phyloP scores from a whole-genome alignment of 2,888 invertebrate species.

The Gnatocerus cornutus region DNA sequence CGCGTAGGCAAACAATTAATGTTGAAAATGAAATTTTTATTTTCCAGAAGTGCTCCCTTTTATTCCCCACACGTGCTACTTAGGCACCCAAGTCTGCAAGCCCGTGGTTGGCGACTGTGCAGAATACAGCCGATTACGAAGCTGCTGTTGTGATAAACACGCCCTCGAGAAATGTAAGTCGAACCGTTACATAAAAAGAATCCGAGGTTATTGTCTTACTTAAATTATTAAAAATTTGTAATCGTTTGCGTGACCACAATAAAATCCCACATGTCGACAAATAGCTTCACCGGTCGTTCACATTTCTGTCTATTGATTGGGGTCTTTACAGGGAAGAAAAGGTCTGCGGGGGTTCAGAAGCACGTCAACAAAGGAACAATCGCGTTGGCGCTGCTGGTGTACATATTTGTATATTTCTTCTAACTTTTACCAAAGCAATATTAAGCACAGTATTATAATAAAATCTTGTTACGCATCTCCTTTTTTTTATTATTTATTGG shows the following conservation, averaged over 20 bases:
- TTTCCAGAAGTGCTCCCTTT: constrained; percentile 78
- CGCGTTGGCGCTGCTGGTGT: constrained; percentile 33
- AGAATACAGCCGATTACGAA: constrained; percentile 76
- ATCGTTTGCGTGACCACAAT: constrained; percentile 20
- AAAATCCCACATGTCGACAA: constrained; percentile 26
- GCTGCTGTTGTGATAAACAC: constrained; percentile 79
- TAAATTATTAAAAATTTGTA: constrained; percentile 20
- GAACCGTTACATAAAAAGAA: not conserved
- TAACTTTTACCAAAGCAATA: constrained; percentile 43
- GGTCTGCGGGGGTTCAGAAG: constrained; percentile 51
- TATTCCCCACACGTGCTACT: constrained; percentile 80
- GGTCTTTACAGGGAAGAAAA: constrained; percentile 59
- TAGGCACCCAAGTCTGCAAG: constrained; percentile 76
- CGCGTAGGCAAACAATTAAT: not conserved
- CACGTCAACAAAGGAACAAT: constrained; percentile 30
- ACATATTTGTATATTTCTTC: constrained; percentile 39
- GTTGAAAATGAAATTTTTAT: constrained; percentile 12
- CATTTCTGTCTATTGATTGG: constrained; percentile 42
- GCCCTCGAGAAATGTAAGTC: constrained; percentile 77
- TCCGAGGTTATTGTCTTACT: constrained; percentile 6
- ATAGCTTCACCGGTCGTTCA: constrained; percentile 44
- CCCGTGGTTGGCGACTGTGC: constrained; percentile 77
- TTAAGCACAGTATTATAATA: constrained; percentile 45
- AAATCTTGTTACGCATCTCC: constrained; percentile 32
- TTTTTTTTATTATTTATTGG: constrained; percentile 9